Evolutionary conservation across 2,888 invertebrate genomes (phyloP), one percentile per base, ranked within the genome.

Genomic region (Trissolcus japonicus): DNA sequence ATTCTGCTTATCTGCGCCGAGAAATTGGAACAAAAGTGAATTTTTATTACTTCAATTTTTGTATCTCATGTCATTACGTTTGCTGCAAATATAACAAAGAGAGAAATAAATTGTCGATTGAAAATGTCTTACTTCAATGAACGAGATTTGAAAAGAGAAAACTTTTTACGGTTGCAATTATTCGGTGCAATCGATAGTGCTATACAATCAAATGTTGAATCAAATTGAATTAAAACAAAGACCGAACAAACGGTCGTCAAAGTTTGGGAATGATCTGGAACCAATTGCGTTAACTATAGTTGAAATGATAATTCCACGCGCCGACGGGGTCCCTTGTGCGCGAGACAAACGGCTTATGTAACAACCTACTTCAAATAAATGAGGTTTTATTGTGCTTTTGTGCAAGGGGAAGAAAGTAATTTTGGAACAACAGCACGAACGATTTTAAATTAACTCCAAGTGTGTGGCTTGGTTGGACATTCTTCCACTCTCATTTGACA

Each of bases 231-330:
- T 63, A 59, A 71, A 71, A 63, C 53, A 46, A 65, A 40, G 41
- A 65, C 53, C 68, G 17, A 53, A 48, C 54, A 48, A 54, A 65
- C 29, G 57, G 66, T 66, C 55, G 46, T 74, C 51, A 54, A 66
- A 60, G 62, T 59, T 19, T 57, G 46, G 59, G 54, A 63, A 68
- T 75, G 62, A 68, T 68, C 68, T 68, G 68, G 54, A 65, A 68
- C 63, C 75, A 75, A 75, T 65, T 68, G 68, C 67, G 40, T 75
- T 63, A 75, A 75, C 54, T 68, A 68, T 63, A 55, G 63, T 35
- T 75, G 59, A 75, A 75, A 75, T 68, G 68, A 68, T 75, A 75
- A 75, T 75, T 75, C 68, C 41, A 68, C 63, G 57, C 62, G 59
- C 68, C 60, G 43, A 41, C 57, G 51, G 55, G 56, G 68, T 74